Base-by-base conservation (phyloP, 2,888 invertebrate species). In the Auanema sp. region DNA sequence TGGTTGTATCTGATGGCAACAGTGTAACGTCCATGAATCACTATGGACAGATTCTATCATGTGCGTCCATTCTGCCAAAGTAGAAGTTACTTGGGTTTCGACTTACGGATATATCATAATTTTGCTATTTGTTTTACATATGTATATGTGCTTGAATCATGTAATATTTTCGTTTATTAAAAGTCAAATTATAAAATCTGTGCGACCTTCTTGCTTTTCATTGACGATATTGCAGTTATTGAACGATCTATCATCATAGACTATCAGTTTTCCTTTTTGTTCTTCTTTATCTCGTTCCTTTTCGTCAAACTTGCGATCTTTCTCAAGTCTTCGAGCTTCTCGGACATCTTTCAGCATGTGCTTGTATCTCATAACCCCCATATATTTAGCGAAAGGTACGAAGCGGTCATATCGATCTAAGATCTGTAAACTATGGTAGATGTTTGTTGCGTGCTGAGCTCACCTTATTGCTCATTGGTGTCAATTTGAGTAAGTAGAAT, bases 1-100 rank as follows among this genome's bases (percentile, higher is more conserved):
- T 82, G 79, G 81, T 82, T 24, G 78, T 81, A 54, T 77, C 78
- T 16, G 79, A 82, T 63, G 81, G 79, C 33, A 71, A 74, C 51
- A 71, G 72, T 52, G 72, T 76, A 49, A 76, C 79, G n/a, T 78
- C 79, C 4, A 78, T 81, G 75, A 80, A 81, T 62, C 76, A 78
- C 60, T 69, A 61, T 40, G 81, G 80, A 14, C 67, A 75, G n/a
- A 76, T 80, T 49, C 66, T 78, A 23, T 72, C 75, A n/a, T 71
- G 73, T 40, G 69, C 68, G 33, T 75, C 58, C 60, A 44, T 42
- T 58, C 51, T n/a, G 43, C 41, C n/a, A 5, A 33, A 41, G 5
- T 47, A 8, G 8, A 33, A n/a, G n/a, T n/a, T n/a, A n/a, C n/a
- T n/a, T n/a, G n/a, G n/a, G 33, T 5, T 33, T 8, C 8, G 33